A percentile compares a stretch with the other conserved stretches of the same genome.
phyloP scores from a whole-genome alignment of 2,888 invertebrate species.

The Scaptomyza parva region DNA sequence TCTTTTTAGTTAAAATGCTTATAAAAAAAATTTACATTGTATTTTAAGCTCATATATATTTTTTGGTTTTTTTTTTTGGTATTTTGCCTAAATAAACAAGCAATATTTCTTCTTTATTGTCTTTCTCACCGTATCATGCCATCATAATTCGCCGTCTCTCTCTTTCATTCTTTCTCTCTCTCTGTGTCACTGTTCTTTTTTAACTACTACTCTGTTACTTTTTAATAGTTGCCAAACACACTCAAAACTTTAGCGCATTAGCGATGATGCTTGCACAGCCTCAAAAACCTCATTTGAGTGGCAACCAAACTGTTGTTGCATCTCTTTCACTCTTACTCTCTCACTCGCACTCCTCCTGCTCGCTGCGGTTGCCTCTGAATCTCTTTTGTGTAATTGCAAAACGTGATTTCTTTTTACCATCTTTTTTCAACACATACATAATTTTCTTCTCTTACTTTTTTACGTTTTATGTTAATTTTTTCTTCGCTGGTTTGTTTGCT shows the following conservation, averaged over 20 bases:
- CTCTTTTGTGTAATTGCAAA: conserved; percentile 66
- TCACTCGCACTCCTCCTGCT: conserved; percentile 1
- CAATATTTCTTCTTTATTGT: neutral
- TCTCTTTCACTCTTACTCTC: conserved; percentile 6
- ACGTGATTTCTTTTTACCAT: conserved; percentile 60
- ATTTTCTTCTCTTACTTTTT: conserved; percentile 34
- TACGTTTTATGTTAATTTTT: conserved; percentile 69
- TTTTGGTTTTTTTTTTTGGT: neutral
- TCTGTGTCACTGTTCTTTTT: neutral
- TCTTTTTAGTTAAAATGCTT: neutral
- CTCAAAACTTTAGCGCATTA: conserved; percentile 25
- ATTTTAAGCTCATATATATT: conserved; percentile 37
- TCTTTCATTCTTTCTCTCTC: neutral
- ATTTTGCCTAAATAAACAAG: conserved; percentile 62
- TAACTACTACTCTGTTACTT: neutral
- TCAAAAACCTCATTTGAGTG: conserved; percentile 33
- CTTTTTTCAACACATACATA: conserved; percentile 23
- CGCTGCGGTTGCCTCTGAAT: conserved; percentile 14
- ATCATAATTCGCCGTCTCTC: neutral
- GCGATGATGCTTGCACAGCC: conserved; percentile 6
- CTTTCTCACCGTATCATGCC: neutral
- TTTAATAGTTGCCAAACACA: conserved; percentile 17
- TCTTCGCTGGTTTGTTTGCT: conserved; percentile 30
- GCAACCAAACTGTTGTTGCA: conserved; percentile 12
- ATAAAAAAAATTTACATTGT: conserved; percentile 45